Evolutionary conservation across 2,888 invertebrate genomes (phyloP).

Genomic region (Cataglyphis altisquamis): DNA sequence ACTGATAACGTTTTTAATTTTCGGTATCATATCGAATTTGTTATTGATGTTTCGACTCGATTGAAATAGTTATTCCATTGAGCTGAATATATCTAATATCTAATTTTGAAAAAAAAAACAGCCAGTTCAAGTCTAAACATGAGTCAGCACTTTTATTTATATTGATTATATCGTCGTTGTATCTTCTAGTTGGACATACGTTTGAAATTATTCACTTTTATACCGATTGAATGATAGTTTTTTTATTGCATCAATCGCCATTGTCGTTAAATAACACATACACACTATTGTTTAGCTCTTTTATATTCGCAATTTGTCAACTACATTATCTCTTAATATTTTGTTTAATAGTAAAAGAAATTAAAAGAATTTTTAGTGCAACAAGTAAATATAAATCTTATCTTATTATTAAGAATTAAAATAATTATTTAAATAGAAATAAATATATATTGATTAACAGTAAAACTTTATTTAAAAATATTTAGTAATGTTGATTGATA

Average conservation of each 20-base stretch:
- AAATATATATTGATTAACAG: neutral
- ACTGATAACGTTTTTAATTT: neutral
- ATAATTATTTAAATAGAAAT: neutral
- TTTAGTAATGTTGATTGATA: neutral
- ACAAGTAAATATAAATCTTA: neutral
- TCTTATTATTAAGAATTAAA: neutral
- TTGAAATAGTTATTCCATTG: neutral
- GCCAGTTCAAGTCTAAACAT: neutral
- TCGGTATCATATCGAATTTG: neutral
- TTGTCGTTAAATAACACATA: neutral
- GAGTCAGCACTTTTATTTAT: constrained; percentile 50
- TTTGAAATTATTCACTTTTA: constrained; percentile 32
- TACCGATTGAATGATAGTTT: constrained; percentile 8
- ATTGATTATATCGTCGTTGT: constrained; percentile 30
- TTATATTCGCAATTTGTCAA: neutral
- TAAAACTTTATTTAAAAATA: neutral
- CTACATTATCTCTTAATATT: neutral
- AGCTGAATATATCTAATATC: neutral
- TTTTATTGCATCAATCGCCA: neutral
- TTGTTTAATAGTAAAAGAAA: neutral
- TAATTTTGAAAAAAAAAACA: neutral
- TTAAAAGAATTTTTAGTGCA: neutral
- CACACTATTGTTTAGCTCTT: neutral
- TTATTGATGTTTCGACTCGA: too few relatives aligned
- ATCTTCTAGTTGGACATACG: constrained; percentile 16